These are phyloP conservation scores for Uria lomvia DNA, from an alignment of 2,113 vertebrate species.

Conservation along the genomic window DNA sequence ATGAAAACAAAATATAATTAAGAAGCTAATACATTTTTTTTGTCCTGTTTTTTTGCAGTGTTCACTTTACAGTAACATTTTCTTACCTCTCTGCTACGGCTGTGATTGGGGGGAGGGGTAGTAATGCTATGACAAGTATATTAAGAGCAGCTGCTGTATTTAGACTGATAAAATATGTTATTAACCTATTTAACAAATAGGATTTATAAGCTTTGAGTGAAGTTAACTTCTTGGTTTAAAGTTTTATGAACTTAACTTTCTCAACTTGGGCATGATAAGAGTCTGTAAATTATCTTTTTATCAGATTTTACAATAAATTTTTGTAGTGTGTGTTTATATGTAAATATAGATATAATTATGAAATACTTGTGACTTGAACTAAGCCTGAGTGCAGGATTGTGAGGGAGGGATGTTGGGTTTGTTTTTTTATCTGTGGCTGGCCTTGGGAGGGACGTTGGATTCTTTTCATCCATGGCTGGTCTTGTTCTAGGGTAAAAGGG, in stretches of 20 bases:
- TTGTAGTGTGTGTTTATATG: not conserved
- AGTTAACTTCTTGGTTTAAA: not conserved
- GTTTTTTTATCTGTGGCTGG: not conserved
- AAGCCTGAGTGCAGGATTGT: not conserved
- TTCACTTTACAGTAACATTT: not conserved
- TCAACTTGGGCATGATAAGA: not conserved
- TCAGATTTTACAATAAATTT: not conserved
- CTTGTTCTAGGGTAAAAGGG: not conserved
- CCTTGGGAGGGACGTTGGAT: not conserved
- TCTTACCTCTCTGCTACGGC: not conserved
- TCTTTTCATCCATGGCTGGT: not conserved
- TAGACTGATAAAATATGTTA: not conserved
- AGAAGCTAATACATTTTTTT: not conserved
- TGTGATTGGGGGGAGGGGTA: not conserved
- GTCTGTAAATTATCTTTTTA: not conserved
- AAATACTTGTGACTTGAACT: not conserved
- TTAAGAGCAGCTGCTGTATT: not conserved
- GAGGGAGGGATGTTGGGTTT: not conserved
- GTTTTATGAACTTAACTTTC: not conserved
- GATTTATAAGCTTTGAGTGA: not conserved
- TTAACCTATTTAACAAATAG: constrained; percentile 13
- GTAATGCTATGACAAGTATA: not conserved
- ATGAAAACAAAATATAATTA: not conserved
- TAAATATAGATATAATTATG: not conserved
- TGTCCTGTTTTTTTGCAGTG: not conserved